Conservation (phyloP, 1,140 invertebrate species). For the Drosophila navojoa region DNA sequence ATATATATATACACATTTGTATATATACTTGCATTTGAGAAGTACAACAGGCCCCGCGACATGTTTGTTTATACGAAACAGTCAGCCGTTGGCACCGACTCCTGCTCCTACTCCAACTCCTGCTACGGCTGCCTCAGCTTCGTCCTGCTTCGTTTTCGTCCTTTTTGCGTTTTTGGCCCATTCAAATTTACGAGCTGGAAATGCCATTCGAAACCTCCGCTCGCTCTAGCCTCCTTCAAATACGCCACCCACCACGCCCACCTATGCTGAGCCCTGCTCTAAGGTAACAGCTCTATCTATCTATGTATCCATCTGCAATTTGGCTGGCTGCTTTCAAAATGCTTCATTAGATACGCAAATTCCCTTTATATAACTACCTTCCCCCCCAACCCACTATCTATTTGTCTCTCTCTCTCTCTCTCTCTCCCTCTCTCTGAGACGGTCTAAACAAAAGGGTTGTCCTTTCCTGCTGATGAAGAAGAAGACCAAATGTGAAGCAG, state of each 20-base stretch:
- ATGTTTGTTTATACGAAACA: slow-evolving; percentile 49
- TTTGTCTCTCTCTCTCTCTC: too few species aligned
- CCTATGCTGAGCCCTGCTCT: slow-evolving; percentile 4
- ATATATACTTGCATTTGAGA: slow-evolving; percentile 27
- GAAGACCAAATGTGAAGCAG: too few species aligned
- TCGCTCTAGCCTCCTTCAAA: not conserved
- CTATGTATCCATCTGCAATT: slow-evolving; percentile 27
- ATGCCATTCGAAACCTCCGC: slow-evolving; percentile 42
- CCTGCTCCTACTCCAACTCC: not conserved
- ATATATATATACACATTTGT: slow-evolving; percentile 4
- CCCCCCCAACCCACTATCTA: not conserved
- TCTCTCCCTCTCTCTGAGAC: too few species aligned
- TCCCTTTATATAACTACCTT: not conserved
- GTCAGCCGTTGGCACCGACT: not conserved
- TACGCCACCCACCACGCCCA: not conserved
- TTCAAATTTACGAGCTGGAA: slow-evolving; percentile 66
- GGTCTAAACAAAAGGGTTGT: slow-evolving; percentile 32
- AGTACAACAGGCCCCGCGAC: slow-evolving; percentile 35
- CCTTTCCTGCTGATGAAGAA: not conserved
- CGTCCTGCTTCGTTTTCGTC: slow-evolving; percentile 9
- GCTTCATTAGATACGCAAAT: slow-evolving; percentile 68
- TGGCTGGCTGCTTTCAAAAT: slow-evolving; percentile 53
- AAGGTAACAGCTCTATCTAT: slow-evolving; percentile 15
- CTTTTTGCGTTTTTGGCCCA: slow-evolving; percentile 37
- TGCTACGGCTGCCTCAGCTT: not conserved